These are phyloP conservation scores for Triplophysa rosa DNA, from an alignment of 2,113 vertebrate species.

Conservation along the genomic window DNA sequence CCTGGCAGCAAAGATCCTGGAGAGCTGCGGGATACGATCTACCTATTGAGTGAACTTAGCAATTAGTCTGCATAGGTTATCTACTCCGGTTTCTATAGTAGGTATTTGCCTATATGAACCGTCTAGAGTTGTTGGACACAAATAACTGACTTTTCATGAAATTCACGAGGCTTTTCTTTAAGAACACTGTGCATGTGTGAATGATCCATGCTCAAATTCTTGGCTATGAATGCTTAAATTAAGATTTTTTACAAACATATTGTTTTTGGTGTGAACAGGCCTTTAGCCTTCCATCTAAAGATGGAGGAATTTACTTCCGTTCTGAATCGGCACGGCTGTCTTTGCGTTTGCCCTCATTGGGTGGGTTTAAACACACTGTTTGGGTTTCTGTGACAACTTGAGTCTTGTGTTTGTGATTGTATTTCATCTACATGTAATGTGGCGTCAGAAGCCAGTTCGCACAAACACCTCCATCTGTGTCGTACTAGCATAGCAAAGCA, in stretches of 20 bases:
- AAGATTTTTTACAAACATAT: too few relatives aligned
- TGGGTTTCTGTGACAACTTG: constrained; percentile 27
- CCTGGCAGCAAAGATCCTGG: constrained; percentile 12
- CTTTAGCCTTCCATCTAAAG: neutral
- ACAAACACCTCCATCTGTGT: constrained; percentile 46
- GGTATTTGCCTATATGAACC: neutral
- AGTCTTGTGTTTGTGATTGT: constrained; percentile 9
- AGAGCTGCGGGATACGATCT: constrained; percentile 9
- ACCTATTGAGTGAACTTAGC: constrained; percentile 10
- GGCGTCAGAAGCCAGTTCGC: constrained; percentile 14
- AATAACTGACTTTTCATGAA: too few relatives aligned
- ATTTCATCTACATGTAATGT: constrained; percentile 32
- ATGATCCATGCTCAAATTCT: too few relatives aligned
- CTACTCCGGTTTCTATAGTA: neutral
- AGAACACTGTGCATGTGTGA: too few relatives aligned
- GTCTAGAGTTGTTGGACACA: too few relatives aligned
- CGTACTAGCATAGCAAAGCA: constrained; percentile 47
- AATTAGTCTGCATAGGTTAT: constrained; percentile 20
- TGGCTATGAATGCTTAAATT: too few relatives aligned
- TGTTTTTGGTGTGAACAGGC: too few relatives aligned
- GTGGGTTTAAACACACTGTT: constrained; percentile 2
- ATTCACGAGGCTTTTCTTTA: too few relatives aligned
- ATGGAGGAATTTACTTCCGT: neutral
- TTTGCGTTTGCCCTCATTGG: neutral
- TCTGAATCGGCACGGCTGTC: neutral